Evolutionary conservation across 2,113 vertebrate genomes (phyloP), one percentile per base, ranked within the genome.

Genomic region (Sterrhoptilus dennistouni): DNA sequence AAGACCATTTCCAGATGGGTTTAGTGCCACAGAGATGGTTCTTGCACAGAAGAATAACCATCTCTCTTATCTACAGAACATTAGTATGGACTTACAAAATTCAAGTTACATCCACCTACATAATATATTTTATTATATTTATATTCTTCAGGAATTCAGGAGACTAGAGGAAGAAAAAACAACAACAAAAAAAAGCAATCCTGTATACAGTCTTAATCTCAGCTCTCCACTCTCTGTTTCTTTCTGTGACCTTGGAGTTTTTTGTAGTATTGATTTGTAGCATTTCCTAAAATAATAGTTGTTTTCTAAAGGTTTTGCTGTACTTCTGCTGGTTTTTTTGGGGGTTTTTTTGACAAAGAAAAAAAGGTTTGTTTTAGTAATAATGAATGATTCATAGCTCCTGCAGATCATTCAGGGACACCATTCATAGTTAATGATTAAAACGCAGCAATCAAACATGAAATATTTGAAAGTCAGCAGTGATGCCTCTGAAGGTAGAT

Each of bases 351-450:
- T 2, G 17, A 38, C 25, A 7, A 72, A 44, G 45, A 27, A 69
- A 36, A 28, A 56, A 4, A 5, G 19, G 31, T 28, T 75, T 78
- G n/a, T 28, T 93, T 90, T 86, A 88, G 63, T 63, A 77, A 20
- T 49, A 77, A 80, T 93, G 60, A 92, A 97, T 94, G 71, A 94
- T 95, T 95, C 68, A 96, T 93, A 71, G 49, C 24, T 91, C 52
- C 60, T 64, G 52, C n/a, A 9, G 83, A 88, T 94, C 93, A 90
- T 78, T 68, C 83, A 88, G 90, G 90, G 90, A 93, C 8, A 0
- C 40, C 82, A 90, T 83, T 59, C 90, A 93, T 86, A 91, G 71
- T 94, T 96, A 95, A 95, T 85, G 31, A 95, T 81, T 83, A 66
- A 90, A 93, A 87, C 53, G 49, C 76, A 84, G 80, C 38, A 83